Conservation (phyloP, 2,888 invertebrate species). For the Ellobium chinense region DNA sequence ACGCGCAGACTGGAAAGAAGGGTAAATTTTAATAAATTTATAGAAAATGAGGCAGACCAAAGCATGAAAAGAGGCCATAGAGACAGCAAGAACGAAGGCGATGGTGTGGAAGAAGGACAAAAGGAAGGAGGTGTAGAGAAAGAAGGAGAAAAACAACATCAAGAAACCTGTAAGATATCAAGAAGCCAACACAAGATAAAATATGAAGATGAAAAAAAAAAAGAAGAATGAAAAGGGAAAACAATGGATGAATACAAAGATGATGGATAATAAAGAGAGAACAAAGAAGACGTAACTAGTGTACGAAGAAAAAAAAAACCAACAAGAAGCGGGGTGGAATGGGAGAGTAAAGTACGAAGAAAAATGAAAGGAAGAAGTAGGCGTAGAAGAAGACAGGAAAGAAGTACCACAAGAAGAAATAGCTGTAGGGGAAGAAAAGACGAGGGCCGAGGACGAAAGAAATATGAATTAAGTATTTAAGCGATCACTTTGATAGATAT, state of each 20-base stretch:
- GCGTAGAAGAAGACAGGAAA: not conserved
- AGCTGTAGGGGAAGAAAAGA: not conserved
- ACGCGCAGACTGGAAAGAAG: too few species aligned
- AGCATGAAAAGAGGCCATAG: not conserved
- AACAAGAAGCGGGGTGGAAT: not conserved
- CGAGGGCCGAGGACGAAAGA: too few species aligned
- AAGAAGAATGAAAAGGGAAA: too few species aligned
- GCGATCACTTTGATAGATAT: too few species aligned
- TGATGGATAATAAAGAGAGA: too few species aligned
- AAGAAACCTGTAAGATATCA: not conserved
- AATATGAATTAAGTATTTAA: too few species aligned
- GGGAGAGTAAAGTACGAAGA: not conserved
- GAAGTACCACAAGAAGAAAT: not conserved
- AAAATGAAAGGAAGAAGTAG: slow-evolving; percentile 2
- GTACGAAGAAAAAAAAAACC: too few species aligned
- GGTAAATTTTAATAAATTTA: too few species aligned
- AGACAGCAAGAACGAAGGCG: not conserved
- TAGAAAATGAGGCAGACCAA: too few species aligned
- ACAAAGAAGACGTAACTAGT: too few species aligned
- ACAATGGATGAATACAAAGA: too few species aligned
- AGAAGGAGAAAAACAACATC: not conserved
- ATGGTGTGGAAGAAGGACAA: not conserved
- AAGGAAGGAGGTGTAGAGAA: not conserved
- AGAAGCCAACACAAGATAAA: not conserved
- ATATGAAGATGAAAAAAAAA: not conserved